Evolutionary conservation across 2,797 vertebrate genomes (phyloP).

Genomic region (Rhinichthys osculus): DNA sequence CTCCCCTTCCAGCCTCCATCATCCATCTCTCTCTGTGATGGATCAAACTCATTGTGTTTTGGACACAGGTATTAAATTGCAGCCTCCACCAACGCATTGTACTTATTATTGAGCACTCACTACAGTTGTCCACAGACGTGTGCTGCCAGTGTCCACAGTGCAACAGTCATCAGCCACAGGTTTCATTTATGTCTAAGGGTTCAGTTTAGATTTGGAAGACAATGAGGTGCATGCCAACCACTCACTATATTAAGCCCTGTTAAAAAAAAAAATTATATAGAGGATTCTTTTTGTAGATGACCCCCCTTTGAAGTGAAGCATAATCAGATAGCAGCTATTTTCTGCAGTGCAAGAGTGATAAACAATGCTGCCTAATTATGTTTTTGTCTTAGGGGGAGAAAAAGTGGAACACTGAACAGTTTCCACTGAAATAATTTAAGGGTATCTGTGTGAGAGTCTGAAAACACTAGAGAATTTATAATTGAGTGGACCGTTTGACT

Average conservation of each 20-base stretch:
- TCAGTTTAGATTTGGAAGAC: background rate
- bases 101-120: conserved; percentile 27
- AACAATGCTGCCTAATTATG: conserved; percentile 27
- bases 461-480: conserved; percentile 13
- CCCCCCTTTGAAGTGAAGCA: background rate
- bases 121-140: background rate
- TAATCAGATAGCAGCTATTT: background rate
- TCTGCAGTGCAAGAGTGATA: background rate
- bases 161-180: conserved; percentile 7
- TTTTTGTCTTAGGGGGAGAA: conserved; percentile 20
- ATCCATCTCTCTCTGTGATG: conserved; percentile 48
- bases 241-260: background rate
- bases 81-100: conserved; percentile 8
- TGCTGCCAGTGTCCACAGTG: background rate
- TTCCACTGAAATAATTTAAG: conserved; percentile 10
- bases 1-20: conserved; percentile 15
- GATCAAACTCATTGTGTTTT: conserved; percentile 53
- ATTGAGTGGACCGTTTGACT: conserved; percentile 37
- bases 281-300: background rate
- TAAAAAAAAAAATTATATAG: background rate
- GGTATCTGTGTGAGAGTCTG: background rate
- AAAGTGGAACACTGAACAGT: conserved; percentile 12
- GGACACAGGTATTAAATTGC: conserved; percentile 49
- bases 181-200: background rate
- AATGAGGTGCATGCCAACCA: background rate